These are phyloP conservation scores for Scaptomyza tumidula DNA, from an alignment of 2,888 invertebrate species.

Conservation along the genomic window DNA sequence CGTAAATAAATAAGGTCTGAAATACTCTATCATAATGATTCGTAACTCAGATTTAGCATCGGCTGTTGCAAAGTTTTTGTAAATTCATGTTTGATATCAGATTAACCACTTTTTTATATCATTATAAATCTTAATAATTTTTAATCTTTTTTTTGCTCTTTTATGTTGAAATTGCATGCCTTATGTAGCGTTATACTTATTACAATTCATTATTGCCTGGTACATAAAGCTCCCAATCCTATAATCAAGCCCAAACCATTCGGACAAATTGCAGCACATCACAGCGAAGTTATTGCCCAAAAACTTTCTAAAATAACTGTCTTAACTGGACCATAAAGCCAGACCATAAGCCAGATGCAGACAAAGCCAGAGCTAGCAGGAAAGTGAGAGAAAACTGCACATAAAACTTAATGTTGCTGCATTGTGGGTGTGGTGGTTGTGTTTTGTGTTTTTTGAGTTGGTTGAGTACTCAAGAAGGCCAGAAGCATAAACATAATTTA, in stretches of 20 bases:
- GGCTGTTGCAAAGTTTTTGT: no score
- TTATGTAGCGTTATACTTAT: not conserved
- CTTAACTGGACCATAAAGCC: constrained; percentile 46
- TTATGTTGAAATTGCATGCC: not conserved
- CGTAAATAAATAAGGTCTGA: no score
- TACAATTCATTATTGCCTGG: constrained; percentile 10
- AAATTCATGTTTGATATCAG: no score
- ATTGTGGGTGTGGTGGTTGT: constrained; percentile 18
- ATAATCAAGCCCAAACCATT: constrained; percentile 10
- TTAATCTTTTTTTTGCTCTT: not conserved
- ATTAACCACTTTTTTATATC: no score
- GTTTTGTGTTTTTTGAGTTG: not conserved
- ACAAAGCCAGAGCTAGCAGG: not conserved
- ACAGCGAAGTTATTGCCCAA: constrained; percentile 23
- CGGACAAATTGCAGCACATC: constrained; percentile 33
- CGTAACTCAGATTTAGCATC: no score
- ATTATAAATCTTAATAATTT: no score
- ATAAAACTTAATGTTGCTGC: constrained; percentile 67
- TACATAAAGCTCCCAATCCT: constrained; percentile 12
- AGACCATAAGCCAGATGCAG: constrained; percentile 24
- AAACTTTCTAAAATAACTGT: constrained; percentile 49
- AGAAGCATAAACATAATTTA: constrained; percentile 76
- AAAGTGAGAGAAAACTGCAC: constrained; percentile 16
- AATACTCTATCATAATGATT: no score
- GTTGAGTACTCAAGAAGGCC: constrained; percentile 3